Percentiles rank a stretch among this genome's conserved stretches.
phyloP scores from a whole-genome alignment of 2,113 vertebrate species.

The Abramis brama region DNA sequence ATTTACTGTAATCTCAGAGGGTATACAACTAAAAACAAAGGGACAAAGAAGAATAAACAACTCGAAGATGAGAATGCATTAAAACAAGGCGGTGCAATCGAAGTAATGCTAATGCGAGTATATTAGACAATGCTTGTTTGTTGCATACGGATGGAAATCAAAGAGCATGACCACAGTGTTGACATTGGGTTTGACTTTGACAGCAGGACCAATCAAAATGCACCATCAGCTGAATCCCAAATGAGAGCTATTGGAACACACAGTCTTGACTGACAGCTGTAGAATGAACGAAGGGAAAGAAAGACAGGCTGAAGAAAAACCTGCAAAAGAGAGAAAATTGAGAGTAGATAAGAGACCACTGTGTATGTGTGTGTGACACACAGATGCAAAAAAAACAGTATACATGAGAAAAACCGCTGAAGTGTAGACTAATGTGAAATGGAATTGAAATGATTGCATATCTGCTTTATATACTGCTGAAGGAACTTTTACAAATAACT shows the following conservation, averaged over 20 bases:
- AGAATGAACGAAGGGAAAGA: constrained; percentile 19
- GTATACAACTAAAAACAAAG: neutral
- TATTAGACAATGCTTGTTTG: constrained; percentile 18
- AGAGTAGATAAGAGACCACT: constrained; percentile 15
- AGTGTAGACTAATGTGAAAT: constrained; percentile 19
- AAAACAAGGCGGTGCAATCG: neutral
- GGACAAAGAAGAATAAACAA: neutral
- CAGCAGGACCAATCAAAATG: constrained; percentile 39
- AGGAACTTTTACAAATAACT: constrained; percentile 1
- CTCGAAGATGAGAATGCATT: neutral
- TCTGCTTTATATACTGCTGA: neutral
- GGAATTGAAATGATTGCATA: neutral
- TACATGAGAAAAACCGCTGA: neutral
- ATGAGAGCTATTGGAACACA: constrained; percentile 34
- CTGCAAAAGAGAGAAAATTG: constrained; percentile 23
- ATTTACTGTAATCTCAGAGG: neutral
- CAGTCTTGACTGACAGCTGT: constrained; percentile 33
- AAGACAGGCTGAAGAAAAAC: neutral
- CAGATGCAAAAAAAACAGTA: neutral
- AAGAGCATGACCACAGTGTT: constrained; percentile 16
- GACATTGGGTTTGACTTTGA: constrained; percentile 45
- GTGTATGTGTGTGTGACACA: neutral
- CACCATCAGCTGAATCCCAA: constrained; percentile 40
- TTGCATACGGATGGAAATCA: constrained; percentile 20
- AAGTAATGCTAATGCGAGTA: neutral